phyloP scores from a whole-genome alignment of 2,797 vertebrate genomes.

The Spinibarbus caldwelli region DNA sequence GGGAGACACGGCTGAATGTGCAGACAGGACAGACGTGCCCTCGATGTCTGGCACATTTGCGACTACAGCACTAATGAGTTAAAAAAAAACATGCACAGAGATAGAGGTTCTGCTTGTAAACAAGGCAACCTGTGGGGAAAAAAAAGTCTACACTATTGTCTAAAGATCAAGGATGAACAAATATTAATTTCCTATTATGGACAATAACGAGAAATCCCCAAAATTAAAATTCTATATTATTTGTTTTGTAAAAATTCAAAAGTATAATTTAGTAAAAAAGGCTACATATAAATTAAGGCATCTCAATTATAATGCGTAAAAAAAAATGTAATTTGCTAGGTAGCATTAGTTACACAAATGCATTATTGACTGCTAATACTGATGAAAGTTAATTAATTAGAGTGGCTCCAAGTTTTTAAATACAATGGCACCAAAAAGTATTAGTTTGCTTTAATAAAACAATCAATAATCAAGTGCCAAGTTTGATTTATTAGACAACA shows the following conservation, averaged over 20 bases:
- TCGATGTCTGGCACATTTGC: conserved; percentile 32
- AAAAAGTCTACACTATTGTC: background rate
- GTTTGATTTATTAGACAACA: background rate
- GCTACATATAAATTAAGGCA: no score
- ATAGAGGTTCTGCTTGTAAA: background rate
- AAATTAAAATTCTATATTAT: background rate
- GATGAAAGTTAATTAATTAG: background rate
- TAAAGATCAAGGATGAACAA: background rate
- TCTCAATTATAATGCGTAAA: background rate
- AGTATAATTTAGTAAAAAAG: no score
- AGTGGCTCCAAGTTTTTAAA: background rate
- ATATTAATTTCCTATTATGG: background rate
- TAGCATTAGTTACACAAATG: background rate
- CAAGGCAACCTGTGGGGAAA: conserved; percentile 20
- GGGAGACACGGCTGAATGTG: conserved; percentile 13
- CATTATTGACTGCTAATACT: background rate
- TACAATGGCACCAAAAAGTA: background rate
- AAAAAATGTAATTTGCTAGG: background rate
- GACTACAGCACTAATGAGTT: conserved; percentile 30
- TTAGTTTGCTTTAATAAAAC: background rate
- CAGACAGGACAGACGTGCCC: conserved; percentile 8
- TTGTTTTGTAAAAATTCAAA: background rate
- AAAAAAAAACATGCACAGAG: conserved; percentile 15
- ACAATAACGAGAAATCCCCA: background rate
- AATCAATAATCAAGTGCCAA: background rate